Conservation (phyloP, 2,797 vertebrate genomes). For the Squalus acanthias region DNA sequence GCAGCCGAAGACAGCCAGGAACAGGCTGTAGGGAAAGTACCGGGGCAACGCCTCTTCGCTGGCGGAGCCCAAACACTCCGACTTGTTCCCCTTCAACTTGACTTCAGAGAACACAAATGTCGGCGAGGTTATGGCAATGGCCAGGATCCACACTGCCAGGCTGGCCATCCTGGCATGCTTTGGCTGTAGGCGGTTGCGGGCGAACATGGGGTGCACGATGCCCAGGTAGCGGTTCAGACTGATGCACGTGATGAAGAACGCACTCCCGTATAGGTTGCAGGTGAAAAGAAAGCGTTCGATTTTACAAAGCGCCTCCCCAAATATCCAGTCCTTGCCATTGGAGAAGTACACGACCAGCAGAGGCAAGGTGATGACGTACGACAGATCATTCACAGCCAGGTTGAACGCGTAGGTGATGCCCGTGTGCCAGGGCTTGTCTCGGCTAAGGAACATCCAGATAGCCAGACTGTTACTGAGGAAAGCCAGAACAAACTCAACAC, state of each 20-base stretch:
- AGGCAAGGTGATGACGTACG: slow-evolving; percentile 65
- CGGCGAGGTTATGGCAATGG: slow-evolving; percentile 56
- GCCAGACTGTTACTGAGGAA: slow-evolving; percentile 63
- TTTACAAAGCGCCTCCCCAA: slow-evolving; percentile 55
- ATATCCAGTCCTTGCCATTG: slow-evolving; percentile 58
- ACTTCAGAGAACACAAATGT: slow-evolving; percentile 56
- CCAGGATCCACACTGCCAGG: slow-evolving; percentile 54
- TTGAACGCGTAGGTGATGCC: slow-evolving; percentile 69
- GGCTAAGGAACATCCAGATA: slow-evolving; percentile 55
- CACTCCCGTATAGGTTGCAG: slow-evolving; percentile 69
- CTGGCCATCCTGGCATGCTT: slow-evolving; percentile 56
- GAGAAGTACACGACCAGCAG: slow-evolving; percentile 61
- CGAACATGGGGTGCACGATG: slow-evolving; percentile 64
- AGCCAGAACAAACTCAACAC: slow-evolving; percentile 57
- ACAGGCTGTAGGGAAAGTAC: slow-evolving; percentile 57
- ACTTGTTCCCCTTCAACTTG: fast-evolving
- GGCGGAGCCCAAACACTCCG: slow-evolving; percentile 48
- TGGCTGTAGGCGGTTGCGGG: slow-evolving; percentile 52
- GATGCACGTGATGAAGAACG: slow-evolving; percentile 72
- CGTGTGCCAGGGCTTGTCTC: slow-evolving; percentile 59
- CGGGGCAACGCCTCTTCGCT: fast-evolving
- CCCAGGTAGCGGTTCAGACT: slow-evolving; percentile 70
- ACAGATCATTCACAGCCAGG: slow-evolving; percentile 68
- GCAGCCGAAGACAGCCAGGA: slow-evolving; percentile 58
- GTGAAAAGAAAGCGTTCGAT: slow-evolving; percentile 70